phyloP scores from a whole-genome alignment of 2,113 vertebrate species.

The Nymphicus hollandicus region DNA sequence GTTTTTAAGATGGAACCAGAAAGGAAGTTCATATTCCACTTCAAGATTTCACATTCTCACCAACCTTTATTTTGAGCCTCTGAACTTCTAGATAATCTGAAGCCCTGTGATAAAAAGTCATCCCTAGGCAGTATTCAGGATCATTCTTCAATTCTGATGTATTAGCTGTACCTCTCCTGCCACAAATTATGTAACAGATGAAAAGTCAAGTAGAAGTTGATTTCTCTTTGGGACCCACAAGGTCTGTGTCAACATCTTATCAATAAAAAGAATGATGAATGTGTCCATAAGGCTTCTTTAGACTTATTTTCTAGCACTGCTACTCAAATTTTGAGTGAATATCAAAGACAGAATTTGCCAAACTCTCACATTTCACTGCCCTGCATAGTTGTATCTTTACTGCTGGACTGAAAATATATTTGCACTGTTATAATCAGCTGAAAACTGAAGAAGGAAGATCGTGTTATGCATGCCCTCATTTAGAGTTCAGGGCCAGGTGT shows the following conservation, averaged over 20 bases:
- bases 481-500: neutral
- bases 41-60: neutral
- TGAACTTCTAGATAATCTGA: neutral
- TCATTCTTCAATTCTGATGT: neutral
- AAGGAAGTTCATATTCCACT: neutral
- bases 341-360: neutral
- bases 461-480: neutral
- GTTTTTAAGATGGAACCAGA: neutral
- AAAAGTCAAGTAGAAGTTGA: neutral
- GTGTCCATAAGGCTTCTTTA: neutral
- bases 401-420: neutral
- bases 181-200: neutral
- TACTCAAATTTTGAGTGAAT: neutral
- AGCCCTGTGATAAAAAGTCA: neutral
- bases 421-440: neutral
- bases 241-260: neutral
- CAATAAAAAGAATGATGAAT: neutral
- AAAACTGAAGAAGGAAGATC: neutral
- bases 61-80: neutral
- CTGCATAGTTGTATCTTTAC: neutral
- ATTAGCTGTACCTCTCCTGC: neutral
- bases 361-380: neutral
- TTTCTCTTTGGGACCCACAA: neutral
- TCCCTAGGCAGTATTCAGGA: neutral
- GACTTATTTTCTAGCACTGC: neutral